Evolutionary conservation across 2,113 vertebrate genomes (phyloP).

Genomic region (Pygoscelis antarcticus): DNA sequence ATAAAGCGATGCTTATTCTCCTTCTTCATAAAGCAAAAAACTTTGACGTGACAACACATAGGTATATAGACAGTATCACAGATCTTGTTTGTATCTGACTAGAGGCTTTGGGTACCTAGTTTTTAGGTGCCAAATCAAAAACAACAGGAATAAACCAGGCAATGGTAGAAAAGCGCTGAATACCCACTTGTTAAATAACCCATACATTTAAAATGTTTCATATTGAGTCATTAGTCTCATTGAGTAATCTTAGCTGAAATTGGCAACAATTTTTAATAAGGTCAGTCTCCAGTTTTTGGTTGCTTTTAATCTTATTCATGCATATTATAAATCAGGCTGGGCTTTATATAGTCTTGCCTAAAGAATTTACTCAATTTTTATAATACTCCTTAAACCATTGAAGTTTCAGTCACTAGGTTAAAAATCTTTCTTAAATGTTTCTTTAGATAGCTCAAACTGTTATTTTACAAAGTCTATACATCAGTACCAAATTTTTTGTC

Average conservation of each 20-base stretch:
- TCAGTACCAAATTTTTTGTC: neutral
- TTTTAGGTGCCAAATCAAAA: neutral
- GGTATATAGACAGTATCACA: neutral
- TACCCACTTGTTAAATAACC: neutral
- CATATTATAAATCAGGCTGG: neutral
- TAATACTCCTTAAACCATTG: neutral
- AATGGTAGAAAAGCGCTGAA: neutral
- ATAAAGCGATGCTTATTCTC: neutral
- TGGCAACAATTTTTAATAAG: neutral
- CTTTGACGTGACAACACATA: neutral
- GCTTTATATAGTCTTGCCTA: neutral
- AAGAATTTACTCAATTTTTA: neutral
- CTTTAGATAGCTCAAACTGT: neutral
- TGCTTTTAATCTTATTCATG: neutral
- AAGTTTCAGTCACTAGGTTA: neutral
- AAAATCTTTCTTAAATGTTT: neutral
- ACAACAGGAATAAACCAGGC: neutral
- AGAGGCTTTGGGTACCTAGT: neutral
- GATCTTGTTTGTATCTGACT: neutral
- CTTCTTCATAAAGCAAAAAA: neutral
- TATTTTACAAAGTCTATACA: neutral
- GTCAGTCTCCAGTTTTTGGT: neutral
- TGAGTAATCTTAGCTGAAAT: neutral
- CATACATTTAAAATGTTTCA: neutral
- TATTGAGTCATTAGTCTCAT: neutral